Evolutionary conservation across 2,888 invertebrate species (phyloP).

Genomic region (Isoperla grammatica): DNA sequence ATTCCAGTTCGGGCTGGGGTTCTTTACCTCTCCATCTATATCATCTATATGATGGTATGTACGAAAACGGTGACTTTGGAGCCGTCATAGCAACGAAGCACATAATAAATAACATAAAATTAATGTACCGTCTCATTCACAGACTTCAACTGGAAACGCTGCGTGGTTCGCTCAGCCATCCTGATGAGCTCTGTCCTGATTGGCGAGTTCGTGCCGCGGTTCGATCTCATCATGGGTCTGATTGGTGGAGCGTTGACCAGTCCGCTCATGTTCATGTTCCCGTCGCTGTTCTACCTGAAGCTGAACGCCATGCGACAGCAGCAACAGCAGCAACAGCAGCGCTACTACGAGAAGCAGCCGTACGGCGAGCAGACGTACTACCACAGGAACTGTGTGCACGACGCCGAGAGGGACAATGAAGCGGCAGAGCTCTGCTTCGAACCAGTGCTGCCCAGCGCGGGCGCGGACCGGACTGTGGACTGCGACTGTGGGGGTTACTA

Average conservation of each 20-base stretch:
- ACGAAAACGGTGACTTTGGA: too few species aligned
- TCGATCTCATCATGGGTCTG: constrained; percentile 79
- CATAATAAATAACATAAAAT: too few species aligned
- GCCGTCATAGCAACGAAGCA: too few species aligned
- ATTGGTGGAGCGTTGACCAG: constrained; percentile 81
- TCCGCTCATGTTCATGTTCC: constrained; percentile 77
- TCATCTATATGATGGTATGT: too few species aligned
- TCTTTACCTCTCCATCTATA: too few species aligned
- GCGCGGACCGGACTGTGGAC: not conserved
- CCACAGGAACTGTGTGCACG: constrained; percentile 21
- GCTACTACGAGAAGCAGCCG: constrained; percentile 27
- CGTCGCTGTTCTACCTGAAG: constrained; percentile 73
- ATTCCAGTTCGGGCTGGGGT: too few species aligned
- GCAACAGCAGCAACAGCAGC: not conserved
- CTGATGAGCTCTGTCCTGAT: constrained; percentile 66
- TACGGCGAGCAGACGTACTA: constrained; percentile 34
- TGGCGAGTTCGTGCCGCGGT: constrained; percentile 76
- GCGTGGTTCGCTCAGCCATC: constrained; percentile 62
- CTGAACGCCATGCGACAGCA: constrained; percentile 49
- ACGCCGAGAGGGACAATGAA: constrained; percentile 21
- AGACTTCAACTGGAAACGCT: constrained; percentile 73
- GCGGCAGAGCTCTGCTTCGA: not conserved
- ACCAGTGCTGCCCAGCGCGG: constrained; percentile 4
- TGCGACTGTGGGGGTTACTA: constrained; percentile 1
- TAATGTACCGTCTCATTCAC: too few species aligned